Evolutionary conservation across 1,140 invertebrate species (phyloP), one percentile per base, ranked within the genome.

Genomic region (Pachypeltis micranthus): DNA sequence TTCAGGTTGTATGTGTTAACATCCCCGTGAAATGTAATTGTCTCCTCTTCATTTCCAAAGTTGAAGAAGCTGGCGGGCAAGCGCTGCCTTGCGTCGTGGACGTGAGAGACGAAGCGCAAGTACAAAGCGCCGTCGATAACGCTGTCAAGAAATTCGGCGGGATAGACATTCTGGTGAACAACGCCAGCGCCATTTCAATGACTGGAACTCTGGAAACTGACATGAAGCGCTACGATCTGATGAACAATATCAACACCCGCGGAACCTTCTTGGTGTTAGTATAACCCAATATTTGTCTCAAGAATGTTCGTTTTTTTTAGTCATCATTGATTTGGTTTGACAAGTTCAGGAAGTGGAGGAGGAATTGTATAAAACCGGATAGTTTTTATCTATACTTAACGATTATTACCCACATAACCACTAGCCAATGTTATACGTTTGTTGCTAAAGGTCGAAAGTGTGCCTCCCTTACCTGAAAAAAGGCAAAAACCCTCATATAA

Each of bases 161-260:
- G 2, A 96, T 98, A 70, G 96, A 98, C 73, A 90, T 98, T 67
- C 69, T 94, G 4, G 77, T 98, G 2, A 98, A 98, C 74, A 98
- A 98, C 82, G 95, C 95, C 0, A 96, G 92, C 70, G 96, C 96
- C 19, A 99, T 99, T 69, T 88, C 85, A 23, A 78, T 99, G 23
- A 95, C 93, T 0, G 81, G 80, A 14, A 98, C 96, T 0, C 72
- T 82, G 2, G 76, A 85, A 1, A 97, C 94, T 0, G 85, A 92
- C 21, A 98, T 98, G 94, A 99, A 99, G 76, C 81, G 81, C 76
- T 97, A 93, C 70, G 93, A 96, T 74, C 76, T 96, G 19, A 96
- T 96, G 93, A 87, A 96, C 71, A 81, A 83, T 62, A 87, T 96
- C 62, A 97, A 96, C 74, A 85, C 89, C 0, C 81, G 93, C 69